Evolutionary conservation across 2,888 invertebrate genomes (phyloP).

Genomic region (Aethes cnicana): DNA sequence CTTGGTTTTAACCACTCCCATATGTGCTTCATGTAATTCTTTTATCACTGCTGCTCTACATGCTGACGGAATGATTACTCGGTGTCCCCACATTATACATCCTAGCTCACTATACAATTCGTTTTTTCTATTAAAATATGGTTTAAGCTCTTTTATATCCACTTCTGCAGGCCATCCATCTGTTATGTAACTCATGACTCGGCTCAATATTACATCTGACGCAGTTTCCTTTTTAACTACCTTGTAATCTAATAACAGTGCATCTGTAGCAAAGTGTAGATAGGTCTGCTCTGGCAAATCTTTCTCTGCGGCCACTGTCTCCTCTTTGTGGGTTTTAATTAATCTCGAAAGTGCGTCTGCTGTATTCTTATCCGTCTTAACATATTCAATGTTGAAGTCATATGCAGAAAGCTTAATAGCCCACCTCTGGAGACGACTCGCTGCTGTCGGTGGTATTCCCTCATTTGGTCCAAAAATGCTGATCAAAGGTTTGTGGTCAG

Average conservation of each 20-base stretch:
- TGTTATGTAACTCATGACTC: background rate
- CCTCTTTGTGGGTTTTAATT: background rate
- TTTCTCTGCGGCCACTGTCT: background rate
- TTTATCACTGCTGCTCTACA: background rate
- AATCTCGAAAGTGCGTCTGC: conserved; percentile 3
- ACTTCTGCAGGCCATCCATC: background rate
- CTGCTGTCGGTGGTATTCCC: conserved; percentile 3
- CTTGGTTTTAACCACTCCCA: background rate
- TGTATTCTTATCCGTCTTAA: background rate
- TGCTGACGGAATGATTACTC: background rate
- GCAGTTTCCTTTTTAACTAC: background rate
- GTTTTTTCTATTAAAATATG: background rate
- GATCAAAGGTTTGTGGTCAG: conserved; percentile 4
- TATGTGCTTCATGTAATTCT: background rate
- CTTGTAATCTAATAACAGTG: background rate
- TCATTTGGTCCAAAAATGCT: conserved; percentile 6
- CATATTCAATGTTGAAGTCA: background rate
- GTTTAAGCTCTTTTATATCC: background rate
- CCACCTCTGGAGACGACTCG: conserved; percentile 5
- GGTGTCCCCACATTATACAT: background rate
- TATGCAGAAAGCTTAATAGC: conserved; percentile 5
- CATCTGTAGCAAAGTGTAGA: background rate
- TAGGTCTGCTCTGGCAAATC: background rate
- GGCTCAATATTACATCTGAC: background rate
- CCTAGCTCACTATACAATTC: background rate